A percentile compares a stretch with the other conserved stretches of the same genome.
Conservation (phyloP, 1,140 invertebrate species). For the Halesus radiatus region DNA sequence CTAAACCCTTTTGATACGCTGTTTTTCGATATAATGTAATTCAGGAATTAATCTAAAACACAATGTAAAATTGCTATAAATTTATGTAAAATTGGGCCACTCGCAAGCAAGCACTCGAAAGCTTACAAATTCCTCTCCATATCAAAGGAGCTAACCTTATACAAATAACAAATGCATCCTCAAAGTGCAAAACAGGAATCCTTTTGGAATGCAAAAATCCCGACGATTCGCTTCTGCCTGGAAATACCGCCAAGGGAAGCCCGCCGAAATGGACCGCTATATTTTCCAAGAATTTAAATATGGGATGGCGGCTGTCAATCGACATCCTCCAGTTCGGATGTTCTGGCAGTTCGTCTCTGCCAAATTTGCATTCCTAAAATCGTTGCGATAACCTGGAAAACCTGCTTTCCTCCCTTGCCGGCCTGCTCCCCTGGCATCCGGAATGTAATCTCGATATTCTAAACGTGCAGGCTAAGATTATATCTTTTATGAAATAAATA, state of each 20-base stretch:
- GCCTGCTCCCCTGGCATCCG: too few species aligned
- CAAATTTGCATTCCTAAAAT: conserved; percentile 36
- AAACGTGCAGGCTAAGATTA: too few species aligned
- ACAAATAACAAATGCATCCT: conserved; percentile 3
- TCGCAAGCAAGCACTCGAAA: too few species aligned
- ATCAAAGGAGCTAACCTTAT: not conserved
- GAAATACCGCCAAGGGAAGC: conserved; percentile 15
- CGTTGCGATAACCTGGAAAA: not conserved
- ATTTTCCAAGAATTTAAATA: conserved; percentile 49
- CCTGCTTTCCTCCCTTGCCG: too few species aligned
- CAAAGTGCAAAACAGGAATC: conserved; percentile 17
- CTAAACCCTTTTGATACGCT: too few species aligned
- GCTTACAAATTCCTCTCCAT: too few species aligned
- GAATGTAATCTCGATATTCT: too few species aligned
- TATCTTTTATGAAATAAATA: too few species aligned
- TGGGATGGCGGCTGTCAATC: conserved; percentile 35
- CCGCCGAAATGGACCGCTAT: conserved; percentile 40
- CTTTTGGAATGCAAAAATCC: conserved; percentile 5
- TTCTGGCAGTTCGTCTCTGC: conserved; percentile 38
- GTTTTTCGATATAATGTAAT: too few species aligned
- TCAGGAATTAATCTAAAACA: too few species aligned
- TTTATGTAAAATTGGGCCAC: too few species aligned
- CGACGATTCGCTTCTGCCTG: not conserved
- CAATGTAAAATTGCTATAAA: too few species aligned
- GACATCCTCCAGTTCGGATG: not conserved